Evolutionary conservation across 2,113 vertebrate genomes (phyloP), one percentile per base, ranked within the genome.

Genomic region (Oryzias javanicus): DNA sequence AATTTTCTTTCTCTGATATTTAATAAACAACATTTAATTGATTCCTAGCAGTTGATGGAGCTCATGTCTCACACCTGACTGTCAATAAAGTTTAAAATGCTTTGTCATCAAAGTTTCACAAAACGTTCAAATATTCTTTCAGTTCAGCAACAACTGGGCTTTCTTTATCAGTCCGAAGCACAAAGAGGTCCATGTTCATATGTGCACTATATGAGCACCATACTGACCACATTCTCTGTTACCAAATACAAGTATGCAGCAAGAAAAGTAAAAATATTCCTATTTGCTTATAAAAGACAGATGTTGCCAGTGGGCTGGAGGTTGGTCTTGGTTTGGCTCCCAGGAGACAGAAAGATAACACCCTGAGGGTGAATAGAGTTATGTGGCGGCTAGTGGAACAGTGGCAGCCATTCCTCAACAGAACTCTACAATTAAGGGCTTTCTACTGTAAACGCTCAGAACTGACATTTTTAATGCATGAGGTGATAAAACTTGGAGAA

Each of bases 221-320:
- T 18, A 48, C 44, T 47, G 44, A 60, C 49, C 57, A 29, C n/a
- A 60, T 74, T 74, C 80, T 57, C 47, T 57, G 54, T 47, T 40
- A 54, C 49, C 24, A 44, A 55, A 55, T 58, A 61, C 25, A 70
- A 78, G 79, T 76, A 82, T 84, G 74, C 65, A 78, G 22, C 12
- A 35, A 35, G 16, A 49, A 50, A 35, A 64, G 78, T 53, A 56
- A 83, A 85, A 89, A 84, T 63, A 70, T 74, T 35, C 35, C 35
- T 35, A 82, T 83, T 25, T 58, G 27, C 58, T 73, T 74, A 86
- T 85, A 83, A 76, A 82, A 64, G 70, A 79, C 78, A 80, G 76
- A 82, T 76, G 80, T 63, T 80, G 83, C 67, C 46, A 72, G 59
- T 70, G 64, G 74, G 83, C 49, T 78, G 64, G 60, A 71, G 67